Evolutionary conservation across 2,888 invertebrate species (phyloP).

Genomic region (Listrodromus nycthemerus): DNA sequence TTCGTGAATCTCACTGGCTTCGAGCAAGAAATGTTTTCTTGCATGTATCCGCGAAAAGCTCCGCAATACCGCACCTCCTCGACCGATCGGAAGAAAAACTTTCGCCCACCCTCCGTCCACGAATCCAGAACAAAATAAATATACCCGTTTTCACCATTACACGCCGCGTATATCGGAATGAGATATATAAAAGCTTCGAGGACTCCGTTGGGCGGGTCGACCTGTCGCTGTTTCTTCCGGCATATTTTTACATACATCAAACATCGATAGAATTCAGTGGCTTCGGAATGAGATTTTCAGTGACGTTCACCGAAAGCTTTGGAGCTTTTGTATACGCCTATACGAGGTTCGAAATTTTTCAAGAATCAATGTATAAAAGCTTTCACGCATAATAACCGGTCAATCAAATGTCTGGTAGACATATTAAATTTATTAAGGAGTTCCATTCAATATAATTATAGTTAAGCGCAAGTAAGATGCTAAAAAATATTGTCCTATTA

Average conservation of each 20-base stretch:
- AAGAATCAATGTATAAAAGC: too few relatives aligned
- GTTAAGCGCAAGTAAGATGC: neutral
- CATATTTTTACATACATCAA: constrained; percentile 7
- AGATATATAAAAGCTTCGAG: neutral
- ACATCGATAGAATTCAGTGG: constrained; percentile 1
- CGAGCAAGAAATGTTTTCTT: constrained; percentile 51
- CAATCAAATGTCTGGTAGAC: too few relatives aligned
- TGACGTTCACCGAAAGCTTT: neutral
- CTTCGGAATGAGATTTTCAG: neutral
- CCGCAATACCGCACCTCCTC: neutral
- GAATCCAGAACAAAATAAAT: neutral
- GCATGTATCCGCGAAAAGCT: constrained; percentile 15
- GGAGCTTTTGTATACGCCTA: neutral
- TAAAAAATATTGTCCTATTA: neutral
- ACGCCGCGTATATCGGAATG: neutral
- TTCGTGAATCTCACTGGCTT: constrained; percentile 56
- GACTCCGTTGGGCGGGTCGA: neutral
- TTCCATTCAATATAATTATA: neutral
- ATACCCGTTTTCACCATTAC: neutral
- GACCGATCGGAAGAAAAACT: constrained; percentile 39
- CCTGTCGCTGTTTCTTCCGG: neutral
- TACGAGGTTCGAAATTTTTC: too few relatives aligned
- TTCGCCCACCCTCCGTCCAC: neutral
- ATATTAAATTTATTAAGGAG: too few relatives aligned
- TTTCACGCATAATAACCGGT: too few relatives aligned